Evolutionary conservation across 2,888 invertebrate genomes (phyloP).

Genomic region (Sycophila texana): DNA sequence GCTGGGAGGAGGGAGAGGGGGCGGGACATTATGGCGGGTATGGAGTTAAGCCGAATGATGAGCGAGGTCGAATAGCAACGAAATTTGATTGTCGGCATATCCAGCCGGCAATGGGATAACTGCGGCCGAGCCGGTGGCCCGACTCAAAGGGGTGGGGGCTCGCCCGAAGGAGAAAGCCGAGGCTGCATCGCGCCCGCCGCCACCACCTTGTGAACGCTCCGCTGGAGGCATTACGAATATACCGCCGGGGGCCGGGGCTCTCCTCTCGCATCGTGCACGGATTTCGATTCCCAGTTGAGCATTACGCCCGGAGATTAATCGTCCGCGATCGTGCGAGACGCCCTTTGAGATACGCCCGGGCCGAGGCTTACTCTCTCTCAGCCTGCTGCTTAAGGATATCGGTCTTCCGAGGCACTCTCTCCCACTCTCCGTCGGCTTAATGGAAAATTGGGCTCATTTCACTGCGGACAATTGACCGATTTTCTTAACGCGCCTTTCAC

Average conservation of each 20-base stretch:
- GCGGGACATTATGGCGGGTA: neutral
- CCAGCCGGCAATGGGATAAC: conserved; percentile 65
- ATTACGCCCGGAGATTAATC: conserved; percentile 59
- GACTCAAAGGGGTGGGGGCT: conserved; percentile 29
- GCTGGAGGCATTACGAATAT: conserved; percentile 36
- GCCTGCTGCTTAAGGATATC: conserved; percentile 24
- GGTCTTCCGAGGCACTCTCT: neutral
- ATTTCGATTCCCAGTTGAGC: conserved; percentile 62
- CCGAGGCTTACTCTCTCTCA: neutral
- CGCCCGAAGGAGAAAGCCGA: conserved; percentile 19
- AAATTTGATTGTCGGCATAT: conserved; percentile 68
- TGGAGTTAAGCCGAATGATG: conserved; percentile 30
- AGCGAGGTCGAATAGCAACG: conserved; percentile 56
- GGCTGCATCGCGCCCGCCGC: neutral
- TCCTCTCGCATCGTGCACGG: conserved; percentile 1
- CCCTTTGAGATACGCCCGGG: conserved; percentile 35
- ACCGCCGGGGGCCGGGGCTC: neutral
- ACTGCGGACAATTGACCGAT: conserved; percentile 16
- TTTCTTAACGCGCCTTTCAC: neutral
- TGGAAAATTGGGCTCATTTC: conserved; percentile 28
- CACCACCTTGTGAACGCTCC: neutral
- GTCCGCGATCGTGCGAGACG: conserved; percentile 34
- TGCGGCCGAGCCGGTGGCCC: conserved; percentile 50
- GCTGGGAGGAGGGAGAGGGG: neutral
- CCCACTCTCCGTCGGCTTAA: neutral